Evolutionary conservation across 2,113 vertebrate genomes (phyloP).

Genomic region (Prietella phreatophila): DNA sequence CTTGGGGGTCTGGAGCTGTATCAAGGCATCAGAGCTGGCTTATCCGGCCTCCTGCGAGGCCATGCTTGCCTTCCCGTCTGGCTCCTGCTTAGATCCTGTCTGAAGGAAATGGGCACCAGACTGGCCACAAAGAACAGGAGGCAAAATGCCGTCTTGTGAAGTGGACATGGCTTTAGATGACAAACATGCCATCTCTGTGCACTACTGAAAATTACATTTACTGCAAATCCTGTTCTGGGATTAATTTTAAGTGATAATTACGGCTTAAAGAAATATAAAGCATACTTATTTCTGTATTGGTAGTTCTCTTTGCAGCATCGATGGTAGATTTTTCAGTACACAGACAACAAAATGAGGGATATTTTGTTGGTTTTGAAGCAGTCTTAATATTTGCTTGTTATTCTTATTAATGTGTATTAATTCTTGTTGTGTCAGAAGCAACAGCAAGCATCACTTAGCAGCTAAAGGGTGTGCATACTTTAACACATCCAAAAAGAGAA

Average conservation of each 20-base stretch:
- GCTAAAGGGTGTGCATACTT: neutral
- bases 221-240: neutral
- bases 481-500: neutral
- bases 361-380: neutral
- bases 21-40: slow-evolving; percentile 64
- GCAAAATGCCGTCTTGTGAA: slow-evolving; percentile 47
- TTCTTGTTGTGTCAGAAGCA: neutral
- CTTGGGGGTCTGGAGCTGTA: slow-evolving; percentile 59
- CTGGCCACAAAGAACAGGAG: slow-evolving; percentile 50
- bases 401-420: neutral
- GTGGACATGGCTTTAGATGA: slow-evolving; percentile 29
- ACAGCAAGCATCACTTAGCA: neutral
- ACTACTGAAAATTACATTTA: slow-evolving; percentile 3
- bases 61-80: slow-evolving; percentile 64
- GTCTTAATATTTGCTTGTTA: neutral
- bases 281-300: neutral
- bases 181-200: slow-evolving; percentile 24
- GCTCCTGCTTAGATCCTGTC: slow-evolving; percentile 64
- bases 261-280: neutral
- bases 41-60: slow-evolving; percentile 69
- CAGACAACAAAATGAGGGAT: neutral
- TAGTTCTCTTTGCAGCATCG: neutral
- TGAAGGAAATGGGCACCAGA: slow-evolving; percentile 68
- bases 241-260: slow-evolving; percentile 10
- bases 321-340: neutral